A percentile compares a stretch with the other conserved stretches of the same genome.
Evolutionary conservation across 1,140 invertebrate species (phyloP).

Genomic region (Mesaphorura yosii): DNA sequence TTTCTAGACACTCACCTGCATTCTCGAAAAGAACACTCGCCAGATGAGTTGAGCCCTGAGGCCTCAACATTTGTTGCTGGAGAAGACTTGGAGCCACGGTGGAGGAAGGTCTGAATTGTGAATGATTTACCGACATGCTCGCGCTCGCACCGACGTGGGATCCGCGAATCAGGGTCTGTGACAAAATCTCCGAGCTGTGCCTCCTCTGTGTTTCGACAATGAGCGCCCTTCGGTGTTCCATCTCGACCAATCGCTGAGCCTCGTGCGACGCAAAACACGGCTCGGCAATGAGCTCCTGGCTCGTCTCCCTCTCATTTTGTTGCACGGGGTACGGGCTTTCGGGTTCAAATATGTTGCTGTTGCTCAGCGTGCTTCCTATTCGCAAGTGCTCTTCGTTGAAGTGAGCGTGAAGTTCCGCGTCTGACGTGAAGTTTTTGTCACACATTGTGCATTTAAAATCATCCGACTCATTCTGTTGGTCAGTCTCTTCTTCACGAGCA

Average conservation of each 20-base stretch:
- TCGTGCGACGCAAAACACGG: background rate
- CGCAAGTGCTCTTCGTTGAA: conserved; percentile 26
- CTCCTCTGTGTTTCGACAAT: too few species aligned
- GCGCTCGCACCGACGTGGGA: too few species aligned
- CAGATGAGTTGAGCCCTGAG: too few species aligned
- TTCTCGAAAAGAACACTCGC: too few species aligned
- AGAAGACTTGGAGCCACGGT: too few species aligned
- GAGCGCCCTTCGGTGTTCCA: too few species aligned
- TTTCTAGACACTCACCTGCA: too few species aligned
- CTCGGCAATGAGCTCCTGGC: background rate
- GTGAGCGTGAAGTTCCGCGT: conserved; percentile 23
- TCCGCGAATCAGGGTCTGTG: too few species aligned
- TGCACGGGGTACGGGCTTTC: conserved; percentile 26
- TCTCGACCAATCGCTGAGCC: background rate
- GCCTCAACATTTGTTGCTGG: too few species aligned
- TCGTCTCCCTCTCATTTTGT: background rate
- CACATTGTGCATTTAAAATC: conserved; percentile 27
- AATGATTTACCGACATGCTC: too few species aligned
- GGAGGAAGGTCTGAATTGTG: too few species aligned
- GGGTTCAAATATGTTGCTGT: conserved; percentile 20
- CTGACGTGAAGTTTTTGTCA: conserved; percentile 16
- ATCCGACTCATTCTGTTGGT: conserved; percentile 8
- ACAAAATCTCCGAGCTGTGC: too few species aligned
- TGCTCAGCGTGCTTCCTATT: conserved; percentile 5
- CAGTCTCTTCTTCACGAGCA: conserved; percentile 8